Evolutionary conservation across 2,797 vertebrate species (phyloP).

Genomic region (Crax fasciolata): DNA sequence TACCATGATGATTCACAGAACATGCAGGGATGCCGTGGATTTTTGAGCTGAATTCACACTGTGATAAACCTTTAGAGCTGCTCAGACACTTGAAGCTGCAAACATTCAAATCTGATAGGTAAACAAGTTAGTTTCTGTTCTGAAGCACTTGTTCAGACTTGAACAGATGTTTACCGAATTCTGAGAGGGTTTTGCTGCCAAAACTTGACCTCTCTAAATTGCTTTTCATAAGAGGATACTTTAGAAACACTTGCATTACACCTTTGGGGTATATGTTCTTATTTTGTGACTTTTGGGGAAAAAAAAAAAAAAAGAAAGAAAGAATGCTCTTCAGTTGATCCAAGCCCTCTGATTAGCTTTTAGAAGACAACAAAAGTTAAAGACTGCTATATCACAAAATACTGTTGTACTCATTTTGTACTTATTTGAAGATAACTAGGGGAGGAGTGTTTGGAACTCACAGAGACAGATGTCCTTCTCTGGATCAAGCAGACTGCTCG

Average conservation of each 20-base stretch:
- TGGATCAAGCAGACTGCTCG: not conserved
- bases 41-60: not conserved
- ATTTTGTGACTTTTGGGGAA: not conserved
- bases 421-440: not conserved
- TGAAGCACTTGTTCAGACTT: not conserved
- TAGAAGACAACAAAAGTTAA: not conserved
- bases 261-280: not conserved
- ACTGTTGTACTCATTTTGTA: not conserved
- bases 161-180: not conserved
- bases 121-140: not conserved
- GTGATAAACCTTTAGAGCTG: not conserved
- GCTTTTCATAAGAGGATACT: not conserved
- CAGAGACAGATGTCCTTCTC: not conserved
- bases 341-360: not conserved
- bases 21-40: not conserved
- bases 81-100: not conserved
- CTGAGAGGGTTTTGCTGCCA: not conserved
- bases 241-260: not conserved
- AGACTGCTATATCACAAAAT: not conserved
- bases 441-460: not conserved
- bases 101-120: not conserved
- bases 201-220: not conserved
- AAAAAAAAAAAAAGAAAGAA: not conserved
- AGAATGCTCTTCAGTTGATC: not conserved
- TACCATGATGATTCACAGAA: not conserved